Evolutionary conservation across 2,888 invertebrate genomes (phyloP).

Genomic region (Lasius platythorax): DNA sequence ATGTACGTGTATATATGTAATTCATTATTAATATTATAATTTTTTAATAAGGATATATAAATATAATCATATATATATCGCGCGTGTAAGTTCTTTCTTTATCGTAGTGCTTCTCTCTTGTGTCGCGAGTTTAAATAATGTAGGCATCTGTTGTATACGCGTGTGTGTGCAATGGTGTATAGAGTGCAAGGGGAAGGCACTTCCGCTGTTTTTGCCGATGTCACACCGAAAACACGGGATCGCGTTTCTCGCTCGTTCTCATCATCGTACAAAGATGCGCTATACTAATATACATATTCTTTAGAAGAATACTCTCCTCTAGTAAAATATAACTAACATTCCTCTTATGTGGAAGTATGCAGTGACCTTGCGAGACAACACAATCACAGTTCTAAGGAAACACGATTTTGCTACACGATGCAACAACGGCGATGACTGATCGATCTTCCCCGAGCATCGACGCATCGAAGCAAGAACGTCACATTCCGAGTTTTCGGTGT

Average conservation of each 20-base stretch:
- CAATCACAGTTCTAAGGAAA: slow-evolving; percentile 50
- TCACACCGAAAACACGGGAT: slow-evolving; percentile 58
- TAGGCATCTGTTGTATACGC: slow-evolving; percentile 60
- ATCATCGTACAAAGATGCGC: slow-evolving; percentile 19
- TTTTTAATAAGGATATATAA: slow-evolving; percentile 63
- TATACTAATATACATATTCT: slow-evolving; percentile 13
- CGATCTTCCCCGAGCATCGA: neutral
- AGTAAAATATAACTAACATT: slow-evolving; percentile 49
- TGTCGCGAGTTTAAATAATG: slow-evolving; percentile 60
- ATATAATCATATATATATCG: slow-evolving; percentile 66
- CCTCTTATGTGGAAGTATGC: slow-evolving; percentile 42
- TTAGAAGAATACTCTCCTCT: slow-evolving; percentile 53
- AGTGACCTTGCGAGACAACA: slow-evolving; percentile 42
- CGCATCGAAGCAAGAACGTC: slow-evolving; percentile 43
- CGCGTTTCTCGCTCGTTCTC: slow-evolving; percentile 12
- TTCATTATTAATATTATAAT: slow-evolving; percentile 59
- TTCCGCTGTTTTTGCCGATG: slow-evolving; percentile 81
- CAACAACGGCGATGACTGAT: slow-evolving; percentile 23
- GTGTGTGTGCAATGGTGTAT: slow-evolving; percentile 80
- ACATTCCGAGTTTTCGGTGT: slow-evolving; percentile 72
- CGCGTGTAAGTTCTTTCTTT: slow-evolving; percentile 65
- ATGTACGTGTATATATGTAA: slow-evolving; percentile 61
- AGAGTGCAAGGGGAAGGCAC: slow-evolving; percentile 85
- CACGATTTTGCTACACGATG: neutral
- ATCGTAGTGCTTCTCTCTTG: slow-evolving; percentile 69